Percentiles rank a stretch among this genome's conserved stretches.
These are phyloP conservation scores for Tigriopus japonicus DNA, from an alignment of 1,140 invertebrate species.

Conservation along the genomic window DNA sequence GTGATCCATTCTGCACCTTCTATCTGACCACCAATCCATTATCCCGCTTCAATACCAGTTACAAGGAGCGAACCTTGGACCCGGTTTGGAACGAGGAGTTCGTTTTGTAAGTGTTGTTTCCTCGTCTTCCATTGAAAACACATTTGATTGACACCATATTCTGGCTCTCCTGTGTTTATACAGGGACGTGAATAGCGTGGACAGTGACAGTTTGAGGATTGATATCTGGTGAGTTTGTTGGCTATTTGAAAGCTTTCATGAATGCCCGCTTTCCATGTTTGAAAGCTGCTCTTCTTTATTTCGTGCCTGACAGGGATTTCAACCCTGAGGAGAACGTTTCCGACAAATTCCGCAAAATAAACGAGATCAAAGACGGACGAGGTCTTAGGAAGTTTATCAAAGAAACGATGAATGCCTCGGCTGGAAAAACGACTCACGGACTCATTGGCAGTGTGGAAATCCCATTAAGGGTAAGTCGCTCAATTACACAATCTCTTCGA, in stretches of 20 bases:
- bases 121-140: neutral
- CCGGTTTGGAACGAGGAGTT: slow-evolving; percentile 94
- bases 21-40: slow-evolving; percentile 24
- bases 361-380: slow-evolving; percentile 59
- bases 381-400: slow-evolving; percentile 69
- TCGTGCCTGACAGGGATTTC: slow-evolving; percentile 38
- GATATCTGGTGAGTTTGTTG: slow-evolving; percentile 21
- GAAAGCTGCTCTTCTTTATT: too few species aligned
- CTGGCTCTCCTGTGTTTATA: neutral
- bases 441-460: slow-evolving; percentile 73
- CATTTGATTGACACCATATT: neutral
- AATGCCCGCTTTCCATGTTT: too few species aligned
- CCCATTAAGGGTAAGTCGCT: slow-evolving; percentile 49
- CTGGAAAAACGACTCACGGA: slow-evolving; percentile 82
- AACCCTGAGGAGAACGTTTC: slow-evolving; percentile 69
- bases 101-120: slow-evolving; percentile 55
- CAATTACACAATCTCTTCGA: neutral
- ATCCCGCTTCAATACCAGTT: slow-evolving; percentile 46
- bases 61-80: slow-evolving; percentile 67
- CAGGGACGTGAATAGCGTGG: slow-evolving; percentile 15
- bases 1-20: slow-evolving; percentile 68
- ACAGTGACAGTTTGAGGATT: slow-evolving; percentile 7
- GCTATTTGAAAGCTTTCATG: too few species aligned
- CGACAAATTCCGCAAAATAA: slow-evolving; percentile 65
- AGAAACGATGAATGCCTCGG: slow-evolving; percentile 82